Base-by-base conservation (phyloP, 2,113 vertebrate genomes). In the Chinchilla lanigera region DNA sequence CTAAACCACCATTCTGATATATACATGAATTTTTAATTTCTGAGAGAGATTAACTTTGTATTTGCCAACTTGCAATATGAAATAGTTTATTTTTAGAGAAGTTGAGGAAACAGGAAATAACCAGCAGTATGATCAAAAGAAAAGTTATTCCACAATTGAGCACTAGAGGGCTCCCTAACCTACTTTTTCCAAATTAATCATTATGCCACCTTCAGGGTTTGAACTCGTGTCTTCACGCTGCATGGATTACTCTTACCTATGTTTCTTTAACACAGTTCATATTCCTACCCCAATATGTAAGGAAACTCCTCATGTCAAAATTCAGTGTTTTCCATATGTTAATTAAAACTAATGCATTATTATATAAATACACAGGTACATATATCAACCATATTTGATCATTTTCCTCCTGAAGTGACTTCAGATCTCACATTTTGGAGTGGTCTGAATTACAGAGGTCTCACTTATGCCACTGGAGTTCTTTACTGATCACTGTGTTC, bases 91-190 rank as follows among this genome's bases (percentile, higher is more conserved):
- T 96, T 97, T 63, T 73, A 35, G 11, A 56, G 33, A 3, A 60
- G 24, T 83, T 3, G 77, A 17, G 5, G 50, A 89, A 35, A 89
- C 35, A 86, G 80, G 61, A 83, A 94, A 88, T 89, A 56, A 28
- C 28, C 0, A 60, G 78, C 28, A n/a, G n/a, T n/a, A 50, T 20
- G 7, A 56, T 84, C n/a, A 28, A 60, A 91, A 75, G 22, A 56
- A 83, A 83, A 94, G 19, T 65, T 41, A 30, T 97, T 95, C 54
- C 65, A 96, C 0, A 65, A 44, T 0, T 2, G 19, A 94, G 73
- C 98, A 94, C 96, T 71, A 98, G 97, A 75, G 92, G 97, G 56
- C 90, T 8, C 71, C 92, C 58, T 78, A 93, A 86, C 38, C 58
- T 38, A 78, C 30, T 1, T 82, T 93, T 96, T 96, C 60, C 35